A percentile compares a stretch with the other conserved stretches of the same genome.
These are phyloP conservation scores for Steromphala cineraria DNA, from an alignment of 2,888 invertebrate genomes.

Conservation along the genomic window DNA sequence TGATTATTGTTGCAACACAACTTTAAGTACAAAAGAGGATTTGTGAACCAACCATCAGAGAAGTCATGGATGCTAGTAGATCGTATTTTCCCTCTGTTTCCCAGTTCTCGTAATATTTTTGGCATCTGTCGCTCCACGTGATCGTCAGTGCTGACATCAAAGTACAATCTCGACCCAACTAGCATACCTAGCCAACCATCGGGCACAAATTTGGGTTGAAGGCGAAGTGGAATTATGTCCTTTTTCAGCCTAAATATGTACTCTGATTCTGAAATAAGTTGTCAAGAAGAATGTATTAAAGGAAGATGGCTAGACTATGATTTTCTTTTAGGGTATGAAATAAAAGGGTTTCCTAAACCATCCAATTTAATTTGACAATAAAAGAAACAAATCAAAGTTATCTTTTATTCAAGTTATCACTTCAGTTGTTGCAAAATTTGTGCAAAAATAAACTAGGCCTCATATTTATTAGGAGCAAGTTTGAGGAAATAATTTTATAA, in stretches of 20 bases:
- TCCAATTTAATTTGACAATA: background rate
- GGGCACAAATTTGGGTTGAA: conserved; percentile 67
- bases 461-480: no score
- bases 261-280: conserved; percentile 68
- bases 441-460: no score
- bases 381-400: background rate
- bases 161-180: conserved; percentile 71
- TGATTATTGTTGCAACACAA: no score
- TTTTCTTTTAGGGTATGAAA: no score
- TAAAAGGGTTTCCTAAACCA: no score
- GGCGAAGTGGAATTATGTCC: conserved; percentile 69
- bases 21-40: no score
- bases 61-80: background rate
- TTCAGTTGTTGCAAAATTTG: no score
- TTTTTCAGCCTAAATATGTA: conserved; percentile 71
- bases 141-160: conserved; percentile 65
- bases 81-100: conserved; percentile 60
- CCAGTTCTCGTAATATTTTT: conserved; percentile 64
- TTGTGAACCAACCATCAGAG: conserved; percentile 8
- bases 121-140: conserved; percentile 54
- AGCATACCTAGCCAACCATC: conserved; percentile 75
- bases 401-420: no score
- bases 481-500: no score
- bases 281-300: no score
- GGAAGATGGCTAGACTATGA: no score